Conservation (phyloP, 2,797 vertebrate species). For the Petrocephalus sullivani region DNA sequence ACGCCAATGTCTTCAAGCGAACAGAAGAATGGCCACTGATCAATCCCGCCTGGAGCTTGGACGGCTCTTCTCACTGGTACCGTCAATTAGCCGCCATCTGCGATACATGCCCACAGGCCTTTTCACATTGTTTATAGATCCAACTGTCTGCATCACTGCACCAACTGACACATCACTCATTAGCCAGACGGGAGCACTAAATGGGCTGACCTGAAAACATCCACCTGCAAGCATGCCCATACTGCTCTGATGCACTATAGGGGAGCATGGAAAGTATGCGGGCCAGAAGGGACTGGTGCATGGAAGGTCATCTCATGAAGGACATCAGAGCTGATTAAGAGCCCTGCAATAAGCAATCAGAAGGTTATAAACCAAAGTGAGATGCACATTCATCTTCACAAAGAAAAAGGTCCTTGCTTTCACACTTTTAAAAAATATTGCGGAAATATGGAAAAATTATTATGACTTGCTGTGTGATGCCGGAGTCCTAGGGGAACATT, state of each 20-base stretch:
- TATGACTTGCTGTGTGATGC: neutral
- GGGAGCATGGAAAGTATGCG: neutral
- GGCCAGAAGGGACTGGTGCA: neutral
- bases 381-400: neutral
- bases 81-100: neutral
- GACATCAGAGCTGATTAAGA: neutral
- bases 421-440: neutral
- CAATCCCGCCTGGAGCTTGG: neutral
- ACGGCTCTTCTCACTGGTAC: neutral
- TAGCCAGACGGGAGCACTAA: constrained; percentile 10
- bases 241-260: neutral
- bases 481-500: neutral
- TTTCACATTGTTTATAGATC: neutral
- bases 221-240: constrained; percentile 15
- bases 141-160: neutral
- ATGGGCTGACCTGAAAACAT: neutral
- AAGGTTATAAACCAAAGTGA: neutral
- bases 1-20: neutral
- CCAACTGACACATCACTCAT: constrained; percentile 50
- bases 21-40: neutral
- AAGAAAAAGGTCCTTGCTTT: neutral
- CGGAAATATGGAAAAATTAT: neutral
- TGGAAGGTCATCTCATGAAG: neutral
- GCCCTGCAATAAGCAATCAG: neutral
- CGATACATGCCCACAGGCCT: neutral